A percentile compares a stretch with the other conserved stretches of the same genome.
These are phyloP conservation scores for Sebastiscus albofasciatus DNA, from an alignment of 2,797 vertebrate genomes.

Conservation along the genomic window DNA sequence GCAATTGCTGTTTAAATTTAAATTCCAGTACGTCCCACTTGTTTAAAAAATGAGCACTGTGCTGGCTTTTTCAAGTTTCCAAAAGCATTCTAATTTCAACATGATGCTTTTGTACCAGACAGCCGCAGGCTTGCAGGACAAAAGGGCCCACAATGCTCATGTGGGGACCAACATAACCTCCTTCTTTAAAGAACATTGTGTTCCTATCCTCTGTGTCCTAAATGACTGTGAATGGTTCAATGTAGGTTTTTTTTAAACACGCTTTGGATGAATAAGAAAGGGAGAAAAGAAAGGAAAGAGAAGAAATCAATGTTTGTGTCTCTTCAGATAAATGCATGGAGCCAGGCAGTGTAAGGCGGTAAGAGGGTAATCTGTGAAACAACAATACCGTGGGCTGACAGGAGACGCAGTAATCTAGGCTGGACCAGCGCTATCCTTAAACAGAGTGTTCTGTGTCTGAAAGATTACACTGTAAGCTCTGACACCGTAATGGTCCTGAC, in stretches of 20 bases:
- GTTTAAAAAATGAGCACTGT: background rate
- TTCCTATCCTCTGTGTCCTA: conserved; percentile 36
- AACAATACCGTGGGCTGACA: conserved; percentile 74
- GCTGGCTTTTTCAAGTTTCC: background rate
- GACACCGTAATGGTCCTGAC: conserved; percentile 69
- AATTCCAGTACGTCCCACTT: background rate
- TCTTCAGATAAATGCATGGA: conserved; percentile 71
- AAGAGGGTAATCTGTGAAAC: conserved; percentile 76
- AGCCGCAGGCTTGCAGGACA: conserved; percentile 19
- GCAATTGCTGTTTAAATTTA: background rate
- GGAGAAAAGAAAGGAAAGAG: conserved; percentile 49
- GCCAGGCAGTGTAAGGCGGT: conserved; percentile 53
- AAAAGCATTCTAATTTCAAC: conserved; percentile 1
- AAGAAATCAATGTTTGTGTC: conserved; percentile 75
- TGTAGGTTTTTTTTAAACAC: conserved; percentile 36
- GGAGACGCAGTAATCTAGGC: conserved; percentile 73
- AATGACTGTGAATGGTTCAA: conserved; percentile 50
- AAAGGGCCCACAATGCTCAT: conserved; percentile 8
- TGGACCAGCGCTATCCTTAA: conserved; percentile 70
- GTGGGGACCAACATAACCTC: conserved; percentile 12
- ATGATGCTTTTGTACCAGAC: background rate
- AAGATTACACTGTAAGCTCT: conserved; percentile 74
- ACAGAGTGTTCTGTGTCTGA: conserved; percentile 71
- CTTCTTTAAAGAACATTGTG: conserved; percentile 23
- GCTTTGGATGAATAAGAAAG: conserved; percentile 60